Evolutionary conservation across 2,797 vertebrate species (phyloP).

Genomic region (Miichthys miiuy): DNA sequence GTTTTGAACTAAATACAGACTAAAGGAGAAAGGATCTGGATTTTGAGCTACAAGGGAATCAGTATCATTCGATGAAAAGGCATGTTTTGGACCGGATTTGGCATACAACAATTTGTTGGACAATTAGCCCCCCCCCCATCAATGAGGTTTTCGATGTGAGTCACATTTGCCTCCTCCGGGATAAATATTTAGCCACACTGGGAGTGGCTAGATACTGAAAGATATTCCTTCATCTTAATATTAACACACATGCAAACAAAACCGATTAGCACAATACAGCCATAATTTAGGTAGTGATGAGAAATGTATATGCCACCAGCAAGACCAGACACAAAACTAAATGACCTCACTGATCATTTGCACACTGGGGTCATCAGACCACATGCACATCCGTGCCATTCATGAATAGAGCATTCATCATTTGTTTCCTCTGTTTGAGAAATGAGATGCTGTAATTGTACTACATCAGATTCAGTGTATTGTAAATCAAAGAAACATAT

Average conservation of each 20-base stretch:
- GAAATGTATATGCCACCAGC: background rate
- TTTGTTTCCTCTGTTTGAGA: conserved; percentile 3
- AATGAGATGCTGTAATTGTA: background rate
- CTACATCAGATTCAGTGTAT: background rate
- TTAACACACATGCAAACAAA: background rate
- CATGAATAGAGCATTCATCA: background rate
- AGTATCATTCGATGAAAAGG: background rate
- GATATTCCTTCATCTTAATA: conserved; percentile 11
- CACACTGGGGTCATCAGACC: background rate
- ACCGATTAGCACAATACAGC: background rate
- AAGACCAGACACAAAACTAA: background rate
- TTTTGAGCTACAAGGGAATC: background rate
- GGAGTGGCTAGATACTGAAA: background rate
- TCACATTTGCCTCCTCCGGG: background rate
- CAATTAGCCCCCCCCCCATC: background rate
- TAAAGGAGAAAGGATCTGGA: background rate
- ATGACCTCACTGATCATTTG: background rate
- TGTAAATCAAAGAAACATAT: background rate
- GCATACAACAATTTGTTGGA: background rate
- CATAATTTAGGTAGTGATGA: background rate
- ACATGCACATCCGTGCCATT: conserved; percentile 14
- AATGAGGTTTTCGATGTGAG: conserved; percentile 28
- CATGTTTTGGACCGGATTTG: background rate
- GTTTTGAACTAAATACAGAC: background rate
- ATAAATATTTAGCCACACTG: conserved; percentile 2